Percentiles rank a stretch among this genome's conserved stretches.
Evolutionary conservation across 1,140 invertebrate genomes (phyloP).

Genomic region (Aphelinus atriplicis): DNA sequence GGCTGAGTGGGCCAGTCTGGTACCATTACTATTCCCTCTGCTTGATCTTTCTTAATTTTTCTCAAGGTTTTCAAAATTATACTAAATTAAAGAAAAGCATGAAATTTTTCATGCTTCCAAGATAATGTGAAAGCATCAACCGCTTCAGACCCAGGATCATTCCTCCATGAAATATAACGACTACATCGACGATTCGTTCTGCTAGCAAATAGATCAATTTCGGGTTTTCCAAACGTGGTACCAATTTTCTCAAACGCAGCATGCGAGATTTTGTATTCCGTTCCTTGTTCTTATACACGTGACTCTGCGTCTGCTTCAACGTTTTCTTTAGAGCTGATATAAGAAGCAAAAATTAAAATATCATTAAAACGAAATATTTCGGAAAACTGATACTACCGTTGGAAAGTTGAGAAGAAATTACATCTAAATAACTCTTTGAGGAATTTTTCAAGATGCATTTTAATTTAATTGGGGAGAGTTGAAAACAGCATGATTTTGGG

Average conservation of each 20-base stretch:
- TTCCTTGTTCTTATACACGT: conserved; percentile 9
- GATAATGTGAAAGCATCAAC: conserved; percentile 41
- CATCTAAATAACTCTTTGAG: too few species aligned
- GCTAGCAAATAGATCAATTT: conserved; percentile 43
- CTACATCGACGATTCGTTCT: conserved; percentile 42
- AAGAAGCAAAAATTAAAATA: conserved; percentile 8
- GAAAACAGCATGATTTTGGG: too few species aligned
- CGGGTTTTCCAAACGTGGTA: background rate
- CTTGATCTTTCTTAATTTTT: conserved; percentile 42
- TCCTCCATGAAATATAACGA: conserved; percentile 42
- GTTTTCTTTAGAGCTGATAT: conserved; percentile 10
- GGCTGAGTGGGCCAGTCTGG: conserved; percentile 26
- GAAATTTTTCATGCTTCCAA: conserved; percentile 39
- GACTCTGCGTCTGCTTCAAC: background rate
- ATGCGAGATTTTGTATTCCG: conserved; percentile 16
- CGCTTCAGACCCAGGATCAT: conserved; percentile 35
- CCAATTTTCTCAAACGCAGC: conserved; percentile 1
- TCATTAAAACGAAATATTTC: too few species aligned
- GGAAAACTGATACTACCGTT: too few species aligned
- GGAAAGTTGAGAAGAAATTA: too few species aligned
- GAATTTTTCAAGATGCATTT: too few species aligned
- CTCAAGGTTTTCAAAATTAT: conserved; percentile 39
- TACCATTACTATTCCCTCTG: conserved; percentile 18
- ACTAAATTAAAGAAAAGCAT: conserved; percentile 48
- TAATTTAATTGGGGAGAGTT: too few species aligned